Evolutionary conservation across 2,888 invertebrate genomes (phyloP).

Genomic region (Dynastes tityus): DNA sequence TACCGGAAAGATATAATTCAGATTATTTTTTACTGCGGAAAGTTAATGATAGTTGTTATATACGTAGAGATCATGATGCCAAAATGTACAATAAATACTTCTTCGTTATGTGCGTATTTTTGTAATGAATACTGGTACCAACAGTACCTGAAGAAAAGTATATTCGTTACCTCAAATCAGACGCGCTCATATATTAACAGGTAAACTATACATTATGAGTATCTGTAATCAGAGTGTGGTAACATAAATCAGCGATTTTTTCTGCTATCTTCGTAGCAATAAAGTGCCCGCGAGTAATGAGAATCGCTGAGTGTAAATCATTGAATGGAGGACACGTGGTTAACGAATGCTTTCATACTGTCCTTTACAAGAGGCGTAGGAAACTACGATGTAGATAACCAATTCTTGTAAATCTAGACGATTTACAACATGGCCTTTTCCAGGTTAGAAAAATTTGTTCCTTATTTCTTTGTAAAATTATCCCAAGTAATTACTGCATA

Average conservation of each 20-base stretch:
- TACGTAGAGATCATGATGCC: too few species aligned
- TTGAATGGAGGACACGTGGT: slow-evolving; percentile 51
- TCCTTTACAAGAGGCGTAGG: slow-evolving; percentile 48
- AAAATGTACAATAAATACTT: too few species aligned
- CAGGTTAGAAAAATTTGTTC: slow-evolving; percentile 4
- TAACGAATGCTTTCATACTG: slow-evolving; percentile 56
- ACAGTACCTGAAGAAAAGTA: slow-evolving; percentile 12
- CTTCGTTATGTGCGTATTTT: neutral
- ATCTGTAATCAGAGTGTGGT: slow-evolving; percentile 52
- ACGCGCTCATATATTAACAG: slow-evolving; percentile 39
- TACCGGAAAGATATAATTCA: too few species aligned
- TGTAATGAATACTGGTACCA: neutral
- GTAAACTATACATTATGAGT: slow-evolving; percentile 47
- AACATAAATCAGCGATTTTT: slow-evolving; percentile 54
- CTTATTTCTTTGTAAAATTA: neutral
- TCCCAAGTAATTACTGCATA: too few species aligned
- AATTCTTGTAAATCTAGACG: slow-evolving; percentile 62
- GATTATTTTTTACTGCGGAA: too few species aligned
- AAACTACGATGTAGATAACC: slow-evolving; percentile 58
- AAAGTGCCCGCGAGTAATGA: slow-evolving; percentile 53
- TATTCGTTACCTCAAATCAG: slow-evolving; percentile 25
- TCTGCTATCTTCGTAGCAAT: slow-evolving; percentile 51
- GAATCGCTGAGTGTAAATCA: slow-evolving; percentile 55
- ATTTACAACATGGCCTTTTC: slow-evolving; percentile 7
- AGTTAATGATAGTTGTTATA: too few species aligned